Conservation (phyloP, 2,888 invertebrate genomes). For the Nymphalis urticae region DNA sequence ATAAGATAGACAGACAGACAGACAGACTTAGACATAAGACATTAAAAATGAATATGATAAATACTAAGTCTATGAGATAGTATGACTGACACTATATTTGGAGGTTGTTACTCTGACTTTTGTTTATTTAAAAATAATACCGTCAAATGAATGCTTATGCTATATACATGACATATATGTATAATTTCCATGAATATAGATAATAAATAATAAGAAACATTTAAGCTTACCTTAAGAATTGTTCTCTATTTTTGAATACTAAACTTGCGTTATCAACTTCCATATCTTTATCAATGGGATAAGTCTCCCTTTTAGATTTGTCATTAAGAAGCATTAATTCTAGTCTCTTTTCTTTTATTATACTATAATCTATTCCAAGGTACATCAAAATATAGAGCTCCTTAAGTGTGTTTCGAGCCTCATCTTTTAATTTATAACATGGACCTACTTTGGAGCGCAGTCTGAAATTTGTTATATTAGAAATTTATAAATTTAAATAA, state of each 20-base stretch:
- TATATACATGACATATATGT: too few species aligned
- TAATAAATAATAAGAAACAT: not conserved
- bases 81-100: too few species aligned
- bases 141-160: too few species aligned
- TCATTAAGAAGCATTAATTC: conserved; percentile 64
- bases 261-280: conserved; percentile 62
- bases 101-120: too few species aligned
- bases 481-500: not conserved
- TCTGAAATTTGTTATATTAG: conserved; percentile 47
- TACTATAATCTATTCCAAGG: conserved; percentile 63
- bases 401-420: conserved; percentile 54
- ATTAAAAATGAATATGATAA: too few species aligned
- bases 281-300: conserved; percentile 60
- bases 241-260: conserved; percentile 60
- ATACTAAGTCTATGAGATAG: too few species aligned
- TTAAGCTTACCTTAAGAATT: conserved; percentile 65
- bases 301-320: conserved; percentile 60
- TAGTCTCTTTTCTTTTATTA: conserved; percentile 65
- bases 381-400: conserved; percentile 70
- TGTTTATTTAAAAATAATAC: too few species aligned
- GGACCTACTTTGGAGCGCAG: conserved; percentile 56
- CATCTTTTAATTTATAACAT: conserved; percentile 64
- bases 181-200: not conserved
- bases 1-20: too few species aligned
- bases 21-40: too few species aligned